Conservation (phyloP, 2,113 vertebrate species). For the Syngnathus floridae region DNA sequence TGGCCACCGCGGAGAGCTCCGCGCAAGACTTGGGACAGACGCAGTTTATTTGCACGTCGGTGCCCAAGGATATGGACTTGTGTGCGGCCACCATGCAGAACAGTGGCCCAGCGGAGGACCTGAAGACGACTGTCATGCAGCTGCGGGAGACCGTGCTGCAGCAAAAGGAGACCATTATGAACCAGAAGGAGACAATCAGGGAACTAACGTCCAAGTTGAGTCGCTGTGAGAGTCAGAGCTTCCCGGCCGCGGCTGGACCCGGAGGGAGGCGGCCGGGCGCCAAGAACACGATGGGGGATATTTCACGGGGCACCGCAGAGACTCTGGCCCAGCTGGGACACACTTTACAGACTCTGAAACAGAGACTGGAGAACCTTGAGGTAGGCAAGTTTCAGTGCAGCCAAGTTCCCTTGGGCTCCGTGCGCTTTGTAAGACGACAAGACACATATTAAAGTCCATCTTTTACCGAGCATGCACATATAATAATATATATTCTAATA, state of each 20-base stretch:
- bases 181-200: conserved; percentile 91
- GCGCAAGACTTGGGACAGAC: conserved; percentile 84
- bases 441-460: not conserved
- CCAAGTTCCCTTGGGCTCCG: no score
- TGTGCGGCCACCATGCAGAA: conserved; percentile 85
- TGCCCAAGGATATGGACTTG: conserved; percentile 94
- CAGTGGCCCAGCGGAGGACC: conserved; percentile 83
- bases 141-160: conserved; percentile 93
- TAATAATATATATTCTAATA: not conserved
- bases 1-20: conserved; percentile 57
- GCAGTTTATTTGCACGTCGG: conserved; percentile 94
- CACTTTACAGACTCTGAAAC: conserved; percentile 92
- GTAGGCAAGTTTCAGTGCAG: conserved; percentile 60
- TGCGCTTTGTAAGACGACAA: not conserved
- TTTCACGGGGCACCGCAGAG: conserved; percentile 86
- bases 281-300: conserved; percentile 93
- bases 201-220: conserved; percentile 91
- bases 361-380: conserved; percentile 91
- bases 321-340: conserved; percentile 90
- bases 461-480: not conserved
- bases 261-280: conserved; percentile 69
- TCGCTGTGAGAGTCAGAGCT: conserved; percentile 87
- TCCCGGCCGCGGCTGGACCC: conserved; percentile 72
- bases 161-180: conserved; percentile 95
- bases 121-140: conserved; percentile 85